Percentiles rank a stretch among this genome's conserved stretches.
phyloP scores from a whole-genome alignment of 1,140 invertebrate species.

The Drosophila simulans region DNA sequence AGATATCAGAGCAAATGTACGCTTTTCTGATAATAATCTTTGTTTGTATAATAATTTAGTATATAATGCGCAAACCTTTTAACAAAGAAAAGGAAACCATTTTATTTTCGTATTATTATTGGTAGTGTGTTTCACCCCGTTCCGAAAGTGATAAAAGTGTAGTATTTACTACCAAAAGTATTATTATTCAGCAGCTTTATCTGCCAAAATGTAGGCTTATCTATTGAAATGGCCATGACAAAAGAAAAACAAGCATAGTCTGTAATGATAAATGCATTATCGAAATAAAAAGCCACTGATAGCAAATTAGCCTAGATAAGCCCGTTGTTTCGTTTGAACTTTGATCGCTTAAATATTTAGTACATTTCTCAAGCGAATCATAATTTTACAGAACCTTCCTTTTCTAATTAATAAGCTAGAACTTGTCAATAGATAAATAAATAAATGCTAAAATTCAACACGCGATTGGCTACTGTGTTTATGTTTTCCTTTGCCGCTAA shows the following conservation, averaged over 20 bases:
- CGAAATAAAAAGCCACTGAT: slow-evolving; percentile 23
- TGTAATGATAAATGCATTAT: slow-evolving; percentile 28
- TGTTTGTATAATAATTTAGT: slow-evolving; percentile 6
- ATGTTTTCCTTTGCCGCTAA: slow-evolving; percentile 6
- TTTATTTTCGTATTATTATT: neutral
- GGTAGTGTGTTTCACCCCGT: neutral
- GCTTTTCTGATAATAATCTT: neutral
- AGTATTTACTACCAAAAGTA: slow-evolving; percentile 1
- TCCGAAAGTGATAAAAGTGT: neutral
- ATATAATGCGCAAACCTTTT: neutral
- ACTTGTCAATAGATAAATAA: too few relatives aligned
- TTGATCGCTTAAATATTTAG: slow-evolving; percentile 8
- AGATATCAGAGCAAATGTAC: neutral
- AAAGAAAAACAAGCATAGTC: slow-evolving; percentile 25
- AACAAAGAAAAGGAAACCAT: neutral
- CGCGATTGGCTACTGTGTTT: slow-evolving; percentile 18
- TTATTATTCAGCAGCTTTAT: slow-evolving; percentile 11
- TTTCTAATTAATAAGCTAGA: neutral
- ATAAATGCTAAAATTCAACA: neutral
- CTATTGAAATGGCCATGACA: slow-evolving; percentile 25
- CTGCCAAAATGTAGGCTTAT: slow-evolving; percentile 22
- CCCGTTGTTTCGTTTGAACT: neutral
- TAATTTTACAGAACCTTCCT: neutral
- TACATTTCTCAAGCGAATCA: neutral
- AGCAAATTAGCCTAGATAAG: slow-evolving; percentile 25